Evolutionary conservation across 2,888 invertebrate genomes (phyloP), one percentile per base, ranked within the genome.

Genomic region (Sinodicranocentrus sp.): DNA sequence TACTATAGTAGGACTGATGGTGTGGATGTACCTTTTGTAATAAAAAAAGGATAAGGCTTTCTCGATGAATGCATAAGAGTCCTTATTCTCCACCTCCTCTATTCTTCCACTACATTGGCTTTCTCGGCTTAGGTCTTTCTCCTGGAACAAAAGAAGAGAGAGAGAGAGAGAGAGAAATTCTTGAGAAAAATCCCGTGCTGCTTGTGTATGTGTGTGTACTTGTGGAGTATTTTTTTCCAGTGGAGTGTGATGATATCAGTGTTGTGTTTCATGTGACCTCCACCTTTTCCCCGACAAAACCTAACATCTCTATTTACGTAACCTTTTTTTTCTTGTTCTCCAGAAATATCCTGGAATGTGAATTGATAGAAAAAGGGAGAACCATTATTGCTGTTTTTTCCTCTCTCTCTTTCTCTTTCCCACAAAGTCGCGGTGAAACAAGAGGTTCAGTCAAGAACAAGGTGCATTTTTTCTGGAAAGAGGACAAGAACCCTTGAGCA

Each of bases 91-190:
- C 65, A n/a, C 71, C 71, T 72, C 79, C 26, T 65, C 70, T 57
- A n/a, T 73, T 73, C 80, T 82, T 82, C 82, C 82, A 44, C 82
- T 75, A 82, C 82, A 82, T 82, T 82, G 65, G 28, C 39, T 54
- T 68, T 21, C 44, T 25, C 15, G 52, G 28, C 23, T 52, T 33
- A 48, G 61, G n/a, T n/a, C 33, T 33, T 2, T 48, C 10, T 48
- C 6, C 1, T 3, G 63, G 33, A 33, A 33, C 5, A 17, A 54
- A 26, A 26, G 43, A 3, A 25, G 43, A 28, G 21, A 13, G 19
- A 21, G 17, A 25, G 43, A 59, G 13, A 25, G 39, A 33, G n/a
- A 19, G 25, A 48, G 13, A 44, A n/a, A 48, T 54, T 44, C 21
- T 68, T 68, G 52, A 6, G 48, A 17, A n/a, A 70, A 21, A 33